Base-by-base conservation (phyloP, 2,888 invertebrate species). In the Apodemia zela region DNA sequence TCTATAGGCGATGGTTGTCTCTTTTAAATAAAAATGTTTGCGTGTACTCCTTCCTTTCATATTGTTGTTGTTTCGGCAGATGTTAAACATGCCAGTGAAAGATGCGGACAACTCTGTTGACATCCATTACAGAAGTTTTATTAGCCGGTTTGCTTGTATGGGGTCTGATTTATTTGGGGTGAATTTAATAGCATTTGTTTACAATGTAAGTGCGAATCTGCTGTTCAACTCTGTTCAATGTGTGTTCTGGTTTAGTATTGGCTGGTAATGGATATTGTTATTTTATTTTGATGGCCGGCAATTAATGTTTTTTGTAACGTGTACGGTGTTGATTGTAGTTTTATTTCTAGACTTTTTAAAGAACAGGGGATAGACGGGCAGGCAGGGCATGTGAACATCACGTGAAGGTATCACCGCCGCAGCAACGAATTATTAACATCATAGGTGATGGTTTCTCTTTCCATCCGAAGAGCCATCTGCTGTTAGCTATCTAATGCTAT, bases 101-200 rank as follows among this genome's bases (percentile, higher is more conserved):
- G 51, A 64, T 68, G 65, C 51, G 62, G 13, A 63, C 51, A 49
- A 60, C 60, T 63, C 66, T 74, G 77, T 76, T 74, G 75, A 81
- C 83, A 83, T 51, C 69, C 71, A 78, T 79, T 80, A 80, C 79
- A 78, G 74, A 75, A 76, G 79, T 66, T 65, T 61, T 72, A 74
- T 68, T 74, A 74, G 76, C 15, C 75, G 71, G 73, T 67, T 63
- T 68, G 66, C 68, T 70, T 66, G 42, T 42, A 13, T 42, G 62
- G 66, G 65, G 65, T 67, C 59, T 42, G 42, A 6, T 42, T 63
- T 65, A 57, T 69, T 70, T 66, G 71, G 75, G 67, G 70, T 65
- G 68, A 62, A 45, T 63, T 58, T 35, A 62, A 38, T 51, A 63
- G 75, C 85, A 85, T 79, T 80, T 84, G 86, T 80, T 79, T 78